Evolutionary conservation across 2,113 vertebrate genomes (phyloP).

Genomic region (Accipiter cooperii): DNA sequence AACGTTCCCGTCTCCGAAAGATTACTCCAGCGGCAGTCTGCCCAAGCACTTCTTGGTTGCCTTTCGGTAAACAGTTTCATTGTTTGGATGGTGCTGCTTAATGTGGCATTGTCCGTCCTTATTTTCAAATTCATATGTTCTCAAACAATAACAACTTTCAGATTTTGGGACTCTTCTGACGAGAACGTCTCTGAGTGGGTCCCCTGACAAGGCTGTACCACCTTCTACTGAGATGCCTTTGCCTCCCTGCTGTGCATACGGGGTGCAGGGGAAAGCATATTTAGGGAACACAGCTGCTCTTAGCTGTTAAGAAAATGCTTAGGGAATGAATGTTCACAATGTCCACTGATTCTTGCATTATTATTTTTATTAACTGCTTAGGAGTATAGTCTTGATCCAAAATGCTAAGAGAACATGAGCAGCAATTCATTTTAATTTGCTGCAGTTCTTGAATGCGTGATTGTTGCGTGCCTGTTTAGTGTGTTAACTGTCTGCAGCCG

Average conservation of each 20-base stretch:
- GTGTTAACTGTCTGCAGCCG: not conserved
- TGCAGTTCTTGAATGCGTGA: not conserved
- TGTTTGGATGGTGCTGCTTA: not conserved
- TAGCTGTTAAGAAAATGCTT: not conserved
- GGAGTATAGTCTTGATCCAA: not conserved
- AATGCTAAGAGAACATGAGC: not conserved
- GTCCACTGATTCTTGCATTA: not conserved
- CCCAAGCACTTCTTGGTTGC: not conserved
- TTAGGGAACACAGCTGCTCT: not conserved
- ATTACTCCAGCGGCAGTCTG: not conserved
- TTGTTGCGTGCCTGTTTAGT: not conserved
- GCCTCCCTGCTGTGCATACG: accelerated
- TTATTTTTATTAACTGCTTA: not conserved
- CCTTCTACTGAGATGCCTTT: not conserved
- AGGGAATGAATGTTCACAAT: not conserved
- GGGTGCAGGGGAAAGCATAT: accelerated
- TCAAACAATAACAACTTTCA: not conserved
- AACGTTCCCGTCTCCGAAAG: not conserved
- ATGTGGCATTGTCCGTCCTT: not conserved
- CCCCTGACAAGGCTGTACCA: too few species aligned
- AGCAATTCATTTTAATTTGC: not conserved
- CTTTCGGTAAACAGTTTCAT: not conserved
- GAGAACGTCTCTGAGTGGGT: not conserved
- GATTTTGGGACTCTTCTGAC: not conserved
- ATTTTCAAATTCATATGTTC: not conserved